These are phyloP conservation scores for Anguilla marmorata DNA, from an alignment of 2,797 vertebrate species.

Conservation along the genomic window DNA sequence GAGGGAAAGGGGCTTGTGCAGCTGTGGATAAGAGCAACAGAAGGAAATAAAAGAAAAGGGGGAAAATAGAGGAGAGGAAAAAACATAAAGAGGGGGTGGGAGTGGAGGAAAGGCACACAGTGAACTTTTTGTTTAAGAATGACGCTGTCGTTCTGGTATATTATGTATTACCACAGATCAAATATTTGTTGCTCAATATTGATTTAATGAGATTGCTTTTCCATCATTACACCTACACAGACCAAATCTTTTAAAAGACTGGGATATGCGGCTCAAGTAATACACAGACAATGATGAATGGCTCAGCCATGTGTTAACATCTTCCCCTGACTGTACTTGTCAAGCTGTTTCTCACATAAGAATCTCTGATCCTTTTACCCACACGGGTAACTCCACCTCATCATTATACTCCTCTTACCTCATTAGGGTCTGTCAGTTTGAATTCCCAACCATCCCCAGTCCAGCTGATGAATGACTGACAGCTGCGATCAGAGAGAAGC, in stretches of 20 bases:
- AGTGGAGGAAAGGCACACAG: not conserved
- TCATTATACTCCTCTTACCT: constrained; percentile 48
- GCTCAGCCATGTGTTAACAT: not conserved
- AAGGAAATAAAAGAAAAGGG: not conserved
- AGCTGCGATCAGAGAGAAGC: constrained; percentile 68
- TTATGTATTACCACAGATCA: not conserved
- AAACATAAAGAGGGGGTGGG: not conserved
- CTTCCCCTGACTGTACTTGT: not conserved
- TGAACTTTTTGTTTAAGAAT: not conserved
- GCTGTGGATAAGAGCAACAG: not conserved
- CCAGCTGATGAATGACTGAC: constrained; percentile 71
- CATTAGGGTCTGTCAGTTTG: constrained; percentile 70
- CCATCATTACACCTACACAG: not conserved
- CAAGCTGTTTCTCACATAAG: not conserved
- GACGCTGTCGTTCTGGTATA: not conserved
- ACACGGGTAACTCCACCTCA: not conserved
- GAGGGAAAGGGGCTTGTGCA: not conserved
- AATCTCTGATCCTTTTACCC: not conserved
- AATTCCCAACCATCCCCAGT: constrained; percentile 75
- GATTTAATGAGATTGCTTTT: not conserved
- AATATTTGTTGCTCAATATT: not conserved
- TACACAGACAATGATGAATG: not conserved
- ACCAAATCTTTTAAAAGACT: not conserved
- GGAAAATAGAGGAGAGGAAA: not conserved
- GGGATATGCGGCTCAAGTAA: not conserved